These are phyloP conservation scores for Dynastes hyllus DNA, from an alignment of 2,888 invertebrate genomes.

Conservation along the genomic window DNA sequence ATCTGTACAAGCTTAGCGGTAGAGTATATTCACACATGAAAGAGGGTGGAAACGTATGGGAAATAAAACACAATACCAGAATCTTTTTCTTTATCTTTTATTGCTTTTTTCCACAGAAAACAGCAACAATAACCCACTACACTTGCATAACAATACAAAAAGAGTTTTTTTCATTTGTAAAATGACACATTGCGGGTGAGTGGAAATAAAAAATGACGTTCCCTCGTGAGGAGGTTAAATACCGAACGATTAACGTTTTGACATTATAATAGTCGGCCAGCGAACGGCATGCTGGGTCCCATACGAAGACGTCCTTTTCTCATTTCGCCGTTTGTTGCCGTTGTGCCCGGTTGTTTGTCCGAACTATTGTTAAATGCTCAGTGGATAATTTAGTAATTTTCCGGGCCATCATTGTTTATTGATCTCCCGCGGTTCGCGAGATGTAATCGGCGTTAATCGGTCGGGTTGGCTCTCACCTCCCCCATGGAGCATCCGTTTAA, in stretches of 20 bases:
- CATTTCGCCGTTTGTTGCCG: constrained; percentile 57
- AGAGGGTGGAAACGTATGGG: constrained; percentile 18
- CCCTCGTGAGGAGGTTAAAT: constrained; percentile 50
- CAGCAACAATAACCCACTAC: constrained; percentile 22
- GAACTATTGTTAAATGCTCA: constrained; percentile 62
- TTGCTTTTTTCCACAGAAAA: constrained; percentile 24
- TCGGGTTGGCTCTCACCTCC: constrained; percentile 66
- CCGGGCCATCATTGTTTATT: constrained; percentile 68
- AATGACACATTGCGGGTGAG: constrained; percentile 41
- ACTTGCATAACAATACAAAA: constrained; percentile 15
- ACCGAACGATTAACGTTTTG: constrained; percentile 61
- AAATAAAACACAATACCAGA: constrained; percentile 3
- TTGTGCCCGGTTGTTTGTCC: constrained; percentile 59
- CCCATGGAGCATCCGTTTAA: constrained; percentile 63
- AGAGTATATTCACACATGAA: neutral
- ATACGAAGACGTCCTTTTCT: constrained; percentile 56
- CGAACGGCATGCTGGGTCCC: constrained; percentile 56
- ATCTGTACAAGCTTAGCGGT: no score
- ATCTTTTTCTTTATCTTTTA: constrained; percentile 22
- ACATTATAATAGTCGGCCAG: constrained; percentile 61
- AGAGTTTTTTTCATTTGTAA: constrained; percentile 40
- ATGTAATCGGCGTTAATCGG: constrained; percentile 70
- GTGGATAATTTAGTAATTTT: constrained; percentile 68
- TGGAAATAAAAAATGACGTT: constrained; percentile 46
- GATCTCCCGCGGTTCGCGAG: constrained; percentile 66